phyloP scores from a whole-genome alignment of 2,888 invertebrate species.

The Acleris emargana region DNA sequence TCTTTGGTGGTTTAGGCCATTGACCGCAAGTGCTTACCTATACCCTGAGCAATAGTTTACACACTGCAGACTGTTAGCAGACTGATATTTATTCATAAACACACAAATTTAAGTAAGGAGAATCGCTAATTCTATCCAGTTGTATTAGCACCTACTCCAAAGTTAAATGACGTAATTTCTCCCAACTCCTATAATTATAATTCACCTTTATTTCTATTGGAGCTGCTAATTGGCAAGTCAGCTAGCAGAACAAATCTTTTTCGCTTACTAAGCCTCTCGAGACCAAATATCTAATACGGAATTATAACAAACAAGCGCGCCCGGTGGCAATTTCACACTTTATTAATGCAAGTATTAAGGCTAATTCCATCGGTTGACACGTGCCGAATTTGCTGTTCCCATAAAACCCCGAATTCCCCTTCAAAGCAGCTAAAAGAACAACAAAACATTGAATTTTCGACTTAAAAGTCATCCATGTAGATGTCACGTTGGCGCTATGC shows the following conservation, averaged over 20 bases:
- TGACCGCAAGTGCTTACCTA: too few species aligned
- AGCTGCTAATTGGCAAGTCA: conserved; percentile 27
- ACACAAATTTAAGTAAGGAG: too few species aligned
- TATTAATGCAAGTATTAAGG: conserved; percentile 83
- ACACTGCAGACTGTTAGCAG: too few species aligned
- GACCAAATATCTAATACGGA: conserved; percentile 72
- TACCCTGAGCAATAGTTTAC: too few species aligned
- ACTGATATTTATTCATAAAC: background rate
- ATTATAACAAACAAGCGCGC: conserved; percentile 76
- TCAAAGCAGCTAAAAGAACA: conserved; percentile 40
- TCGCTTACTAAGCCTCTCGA: conserved; percentile 36
- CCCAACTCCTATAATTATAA: background rate
- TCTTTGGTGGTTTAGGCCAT: too few species aligned
- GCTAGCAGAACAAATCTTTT: conserved; percentile 23
- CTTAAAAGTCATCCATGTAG: conserved; percentile 50
- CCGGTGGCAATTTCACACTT: conserved; percentile 83
- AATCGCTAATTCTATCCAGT: too few species aligned
- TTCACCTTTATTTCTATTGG: background rate
- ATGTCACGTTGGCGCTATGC: conserved; percentile 43
- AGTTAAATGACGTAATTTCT: too few species aligned
- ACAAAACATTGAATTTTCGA: conserved; percentile 53
- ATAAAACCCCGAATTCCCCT: conserved; percentile 70
- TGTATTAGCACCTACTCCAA: too few species aligned
- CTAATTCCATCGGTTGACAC: conserved; percentile 81
- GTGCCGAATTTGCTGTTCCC: conserved; percentile 80